Conservation (phyloP, 2,113 vertebrate genomes). For the Aphyosemion australe region DNA sequence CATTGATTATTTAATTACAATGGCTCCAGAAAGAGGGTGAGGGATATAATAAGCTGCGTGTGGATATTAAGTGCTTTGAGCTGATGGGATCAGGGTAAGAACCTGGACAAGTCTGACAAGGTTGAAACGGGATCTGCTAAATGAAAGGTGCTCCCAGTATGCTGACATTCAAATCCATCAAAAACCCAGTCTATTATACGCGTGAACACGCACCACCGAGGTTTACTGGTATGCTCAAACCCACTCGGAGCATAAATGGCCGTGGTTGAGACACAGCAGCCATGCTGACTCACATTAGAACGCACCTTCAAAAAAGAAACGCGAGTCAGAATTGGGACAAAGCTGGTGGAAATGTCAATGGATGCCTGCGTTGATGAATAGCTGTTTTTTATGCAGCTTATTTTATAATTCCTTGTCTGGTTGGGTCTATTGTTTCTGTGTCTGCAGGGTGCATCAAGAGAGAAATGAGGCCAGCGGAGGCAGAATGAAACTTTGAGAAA, state of each 20-base stretch:
- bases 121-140: not conserved
- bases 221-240: not conserved
- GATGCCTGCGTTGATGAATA: not conserved
- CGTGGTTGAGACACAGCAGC: not conserved
- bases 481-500: not conserved
- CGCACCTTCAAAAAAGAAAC: not conserved
- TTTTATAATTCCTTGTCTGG: not conserved
- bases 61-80: not conserved
- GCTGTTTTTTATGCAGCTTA: not conserved
- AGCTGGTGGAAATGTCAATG: not conserved
- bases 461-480: not conserved
- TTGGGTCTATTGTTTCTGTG: not conserved
- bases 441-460: not conserved
- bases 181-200: not conserved
- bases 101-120: not conserved
- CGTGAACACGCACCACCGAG: not conserved
- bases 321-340: not conserved
- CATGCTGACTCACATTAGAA: not conserved
- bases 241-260: no score
- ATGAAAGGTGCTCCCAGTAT: not conserved
- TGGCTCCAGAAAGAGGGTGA: not conserved
- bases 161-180: not conserved
- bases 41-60: not conserved
- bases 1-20: not conserved
- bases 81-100: not conserved